phyloP scores from a whole-genome alignment of 2,888 invertebrate genomes.

The Lamellibrachia satsuma region DNA sequence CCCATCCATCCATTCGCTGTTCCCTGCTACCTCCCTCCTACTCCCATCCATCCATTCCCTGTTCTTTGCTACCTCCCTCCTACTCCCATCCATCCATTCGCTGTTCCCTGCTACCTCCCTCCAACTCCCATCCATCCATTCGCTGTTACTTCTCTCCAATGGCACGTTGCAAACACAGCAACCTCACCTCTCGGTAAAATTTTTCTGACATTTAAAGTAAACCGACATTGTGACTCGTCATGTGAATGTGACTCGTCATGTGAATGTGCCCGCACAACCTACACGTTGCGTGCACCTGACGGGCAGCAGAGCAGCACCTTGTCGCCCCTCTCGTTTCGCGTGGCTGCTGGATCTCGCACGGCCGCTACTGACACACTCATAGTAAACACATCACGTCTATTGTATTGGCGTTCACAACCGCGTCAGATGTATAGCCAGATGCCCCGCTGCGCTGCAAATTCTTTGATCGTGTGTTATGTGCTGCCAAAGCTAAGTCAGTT shows the following conservation, averaged over 20 bases:
- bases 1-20: no score
- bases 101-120: background rate
- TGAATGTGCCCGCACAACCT: background rate
- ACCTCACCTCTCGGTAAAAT: background rate
- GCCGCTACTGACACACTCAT: background rate
- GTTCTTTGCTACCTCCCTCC: background rate
- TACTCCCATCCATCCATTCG: background rate
- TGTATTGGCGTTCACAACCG: background rate
- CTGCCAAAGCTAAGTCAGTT: background rate
- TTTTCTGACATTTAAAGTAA: background rate
- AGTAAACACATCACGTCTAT: background rate
- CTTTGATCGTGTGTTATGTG: background rate
- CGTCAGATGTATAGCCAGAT: background rate
- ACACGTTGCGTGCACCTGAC: background rate
- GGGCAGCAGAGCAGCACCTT: background rate
- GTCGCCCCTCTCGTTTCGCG: background rate
- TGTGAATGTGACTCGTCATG: no score
- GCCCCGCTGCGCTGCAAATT: background rate
- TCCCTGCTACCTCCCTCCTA: no score
- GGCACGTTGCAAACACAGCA: background rate
- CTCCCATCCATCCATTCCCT: no score
- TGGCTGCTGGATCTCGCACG: background rate
- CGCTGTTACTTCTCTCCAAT: background rate
- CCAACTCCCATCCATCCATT: background rate
- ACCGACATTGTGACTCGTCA: background rate